Base-by-base conservation (phyloP, 2,797 vertebrate species). In the Myotis vivesi region DNA sequence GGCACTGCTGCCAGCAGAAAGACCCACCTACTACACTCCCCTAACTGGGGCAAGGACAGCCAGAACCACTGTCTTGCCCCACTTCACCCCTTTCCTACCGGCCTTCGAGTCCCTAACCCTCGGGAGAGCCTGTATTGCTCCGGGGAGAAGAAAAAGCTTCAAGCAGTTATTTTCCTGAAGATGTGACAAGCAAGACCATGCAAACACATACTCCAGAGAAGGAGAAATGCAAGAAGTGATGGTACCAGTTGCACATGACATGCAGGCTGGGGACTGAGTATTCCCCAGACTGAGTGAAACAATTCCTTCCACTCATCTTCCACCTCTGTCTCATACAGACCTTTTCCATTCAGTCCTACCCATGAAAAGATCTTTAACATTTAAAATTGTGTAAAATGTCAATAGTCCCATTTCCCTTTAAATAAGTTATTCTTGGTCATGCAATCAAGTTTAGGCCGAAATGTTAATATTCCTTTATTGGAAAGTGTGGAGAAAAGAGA, bases 351-450 rank as follows among this genome's bases (percentile, higher is more conserved):
- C 13, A 23, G 4, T 73, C 33, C 49, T 66, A 68, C 49, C 68
- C 51, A 28, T 9, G 25, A 46, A 90, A 93, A 76, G 23, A 71
- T 82, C n/a, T 88, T 92, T 84, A 93, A 44, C 62, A 86, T 94
- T 95, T 95, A 79, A 90, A 85, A 92, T 76, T 22, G 44, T 49
- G 44, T 66, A 84, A 96, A 96, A 96, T 91, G 59, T 89, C 95
- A 89, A 87, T 59, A 81, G 91, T 89, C 49, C 87, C 46, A 89
- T 93, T 93, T 94, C 80, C 73, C 91, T 41, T 83, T 64, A 62
- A 93, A 30, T 59, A 59, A 91, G 62, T 94, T 88, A 85, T 71
- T 92, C 73, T 82, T 86, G 53, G 69, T 73, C n/a, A 6, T 76
- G 75, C 46, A 44, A 22, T 30, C 51, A 89, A 89, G 38, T 79